phyloP scores from a whole-genome alignment of 2,113 vertebrate species.

The Tichodroma muraria region DNA sequence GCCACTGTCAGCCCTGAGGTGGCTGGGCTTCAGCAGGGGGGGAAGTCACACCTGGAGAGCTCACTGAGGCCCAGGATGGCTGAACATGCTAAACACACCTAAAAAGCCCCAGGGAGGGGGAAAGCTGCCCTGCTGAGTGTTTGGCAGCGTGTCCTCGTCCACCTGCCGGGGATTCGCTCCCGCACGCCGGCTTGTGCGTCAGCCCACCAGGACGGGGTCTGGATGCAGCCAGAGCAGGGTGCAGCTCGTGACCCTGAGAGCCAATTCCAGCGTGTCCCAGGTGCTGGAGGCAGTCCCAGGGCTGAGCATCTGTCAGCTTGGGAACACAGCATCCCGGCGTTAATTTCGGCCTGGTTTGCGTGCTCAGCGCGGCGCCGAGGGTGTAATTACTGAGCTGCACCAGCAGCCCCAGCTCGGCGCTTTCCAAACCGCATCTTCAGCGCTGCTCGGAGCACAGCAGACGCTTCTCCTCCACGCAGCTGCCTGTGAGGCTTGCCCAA shows the following conservation, averaged over 20 bases:
- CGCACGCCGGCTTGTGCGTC: rapidly evolving
- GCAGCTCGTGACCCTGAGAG: rapidly evolving
- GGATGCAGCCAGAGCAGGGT: rapidly evolving
- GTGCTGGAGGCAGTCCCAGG: neutral
- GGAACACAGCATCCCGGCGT: neutral
- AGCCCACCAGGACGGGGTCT: neutral
- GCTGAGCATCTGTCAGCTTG: neutral
- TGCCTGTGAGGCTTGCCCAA: neutral
- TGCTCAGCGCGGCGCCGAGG: neutral
- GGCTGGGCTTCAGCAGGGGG: neutral
- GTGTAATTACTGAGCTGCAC: neutral
- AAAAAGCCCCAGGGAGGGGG: rapidly evolving
- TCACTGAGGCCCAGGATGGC: neutral
- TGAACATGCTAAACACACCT: rapidly evolving
- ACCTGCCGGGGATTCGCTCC: rapidly evolving
- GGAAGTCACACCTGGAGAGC: neutral
- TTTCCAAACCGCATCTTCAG: neutral
- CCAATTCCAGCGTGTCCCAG: rapidly evolving
- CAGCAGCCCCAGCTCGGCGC: neutral
- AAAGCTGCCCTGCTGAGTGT: neutral
- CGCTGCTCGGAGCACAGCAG: neutral
- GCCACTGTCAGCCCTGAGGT: rapidly evolving
- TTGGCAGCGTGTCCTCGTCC: rapidly evolving
- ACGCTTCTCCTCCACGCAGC: neutral
- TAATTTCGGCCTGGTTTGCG: neutral